phyloP scores from a whole-genome alignment of 2,797 vertebrate genomes.

The Ataeniobius toweri region DNA sequence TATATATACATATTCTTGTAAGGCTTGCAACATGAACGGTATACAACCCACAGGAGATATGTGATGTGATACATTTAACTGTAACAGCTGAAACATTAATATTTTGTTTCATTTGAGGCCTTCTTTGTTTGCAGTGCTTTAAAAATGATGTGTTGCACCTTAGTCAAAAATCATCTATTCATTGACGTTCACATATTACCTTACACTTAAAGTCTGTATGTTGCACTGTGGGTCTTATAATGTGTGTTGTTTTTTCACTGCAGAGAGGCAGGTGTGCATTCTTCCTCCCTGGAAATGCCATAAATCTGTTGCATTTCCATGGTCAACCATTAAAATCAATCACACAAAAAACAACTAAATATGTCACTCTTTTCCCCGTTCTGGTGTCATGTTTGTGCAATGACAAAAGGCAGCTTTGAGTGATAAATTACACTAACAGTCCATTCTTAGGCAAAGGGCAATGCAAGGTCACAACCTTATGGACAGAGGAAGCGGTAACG shows the following conservation, averaged over 20 bases:
- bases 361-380: constrained; percentile 49
- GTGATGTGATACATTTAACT: constrained; percentile 16
- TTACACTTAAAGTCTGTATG: background rate
- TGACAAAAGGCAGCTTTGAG: constrained; percentile 69
- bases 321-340: constrained; percentile 33
- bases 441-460: constrained; percentile 69
- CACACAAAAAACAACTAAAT: constrained; percentile 62
- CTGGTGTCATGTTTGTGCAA: constrained; percentile 63
- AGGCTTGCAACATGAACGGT: constrained; percentile 11
- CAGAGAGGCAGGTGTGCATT: constrained; percentile 63
- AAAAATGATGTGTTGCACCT: constrained; percentile 11
- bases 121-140: constrained; percentile 23
- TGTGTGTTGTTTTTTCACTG: constrained; percentile 11
- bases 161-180: constrained; percentile 5
- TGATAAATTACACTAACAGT: constrained; percentile 64
- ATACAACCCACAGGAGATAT: background rate
- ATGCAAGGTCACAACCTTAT: constrained; percentile 73
- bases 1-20: constrained; percentile 22
- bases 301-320: constrained; percentile 66
- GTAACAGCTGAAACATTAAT: constrained; percentile 22
- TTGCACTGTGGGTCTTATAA: background rate
- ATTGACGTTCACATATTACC: background rate
- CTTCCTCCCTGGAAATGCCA: constrained; percentile 17
- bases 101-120: constrained; percentile 16
- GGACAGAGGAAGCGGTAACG: constrained; percentile 72